Conservation (phyloP, 2,113 vertebrate genomes). For the Hypomesus transpacificus region DNA sequence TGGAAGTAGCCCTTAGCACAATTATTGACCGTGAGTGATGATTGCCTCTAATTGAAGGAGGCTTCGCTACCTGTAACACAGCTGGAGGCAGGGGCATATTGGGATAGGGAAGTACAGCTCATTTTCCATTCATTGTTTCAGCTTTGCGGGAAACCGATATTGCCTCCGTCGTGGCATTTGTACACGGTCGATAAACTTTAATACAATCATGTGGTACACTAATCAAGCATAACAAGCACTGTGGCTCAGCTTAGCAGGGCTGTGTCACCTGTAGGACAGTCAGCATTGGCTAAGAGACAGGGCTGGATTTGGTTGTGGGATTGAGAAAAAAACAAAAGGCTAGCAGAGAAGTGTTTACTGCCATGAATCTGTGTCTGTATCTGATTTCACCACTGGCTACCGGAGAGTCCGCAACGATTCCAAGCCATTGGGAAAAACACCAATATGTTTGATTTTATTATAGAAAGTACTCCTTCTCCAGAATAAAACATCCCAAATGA, state of each 20-base stretch:
- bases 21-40: slow-evolving; percentile 98
- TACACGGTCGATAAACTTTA: slow-evolving; percentile 80
- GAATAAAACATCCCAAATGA: not conserved
- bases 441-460: not conserved
- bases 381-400: no score
- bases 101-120: slow-evolving; percentile 57
- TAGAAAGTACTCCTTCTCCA: not conserved
- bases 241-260: not conserved
- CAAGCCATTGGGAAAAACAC: not conserved
- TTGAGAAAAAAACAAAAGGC: not conserved
- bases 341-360: no score
- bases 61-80: slow-evolving; percentile 96
- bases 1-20: slow-evolving; percentile 97
- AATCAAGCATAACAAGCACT: slow-evolving; percentile 60
- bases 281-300: no score
- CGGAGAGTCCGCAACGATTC: not conserved
- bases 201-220: slow-evolving; percentile 76
- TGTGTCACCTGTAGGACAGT: not conserved
- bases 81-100: slow-evolving; percentile 79
- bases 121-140: slow-evolving; percentile 81
- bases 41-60: slow-evolving; percentile 99
- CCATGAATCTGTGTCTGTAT: no score
- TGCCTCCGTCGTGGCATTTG: slow-evolving; percentile 70
- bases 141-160: slow-evolving; percentile 65
- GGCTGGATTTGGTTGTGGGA: no score